A percentile compares a stretch with the other conserved stretches of the same genome.
Conservation (phyloP, 2,113 vertebrate genomes). For the Nematolebias whitei region DNA sequence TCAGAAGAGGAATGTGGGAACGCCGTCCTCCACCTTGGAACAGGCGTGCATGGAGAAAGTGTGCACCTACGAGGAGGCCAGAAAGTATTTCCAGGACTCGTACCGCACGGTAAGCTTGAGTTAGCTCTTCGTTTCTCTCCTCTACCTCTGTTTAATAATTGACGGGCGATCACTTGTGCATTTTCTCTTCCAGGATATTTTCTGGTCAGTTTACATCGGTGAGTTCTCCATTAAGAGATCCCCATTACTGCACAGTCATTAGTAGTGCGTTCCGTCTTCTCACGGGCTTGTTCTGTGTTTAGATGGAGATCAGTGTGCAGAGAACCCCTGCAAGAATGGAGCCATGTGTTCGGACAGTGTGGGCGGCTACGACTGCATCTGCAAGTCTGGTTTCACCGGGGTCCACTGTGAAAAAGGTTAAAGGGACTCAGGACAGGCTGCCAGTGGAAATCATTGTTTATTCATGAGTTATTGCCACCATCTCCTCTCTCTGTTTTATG, state of each 20-base stretch:
- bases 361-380: slow-evolving; percentile 82
- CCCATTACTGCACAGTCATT: not conserved
- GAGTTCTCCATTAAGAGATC: slow-evolving; percentile 49
- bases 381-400: slow-evolving; percentile 80
- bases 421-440: accelerated
- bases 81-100: slow-evolving; percentile 84
- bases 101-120: slow-evolving; percentile 80
- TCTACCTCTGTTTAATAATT: accelerated
- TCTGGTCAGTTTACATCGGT: slow-evolving; percentile 84
- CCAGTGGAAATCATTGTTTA: accelerated
- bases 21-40: slow-evolving; percentile 76
- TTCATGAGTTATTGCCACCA: not conserved
- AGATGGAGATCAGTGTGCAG: slow-evolving; percentile 83
- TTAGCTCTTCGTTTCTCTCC: not conserved
- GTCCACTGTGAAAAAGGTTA: slow-evolving; percentile 79
- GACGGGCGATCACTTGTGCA: not conserved
- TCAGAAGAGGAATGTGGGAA: slow-evolving; percentile 66
- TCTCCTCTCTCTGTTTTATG: not conserved
- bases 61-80: slow-evolving; percentile 88
- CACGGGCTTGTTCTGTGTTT: slow-evolving; percentile 6
- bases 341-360: slow-evolving; percentile 83
- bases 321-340: slow-evolving; percentile 80
- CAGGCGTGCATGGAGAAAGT: slow-evolving; percentile 85
- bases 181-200: slow-evolving; percentile 79
- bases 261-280: not conserved